Percentiles rank a stretch among this genome's conserved stretches.
Conservation (phyloP, 2,888 invertebrate species). For the Argynnis bischoffii region DNA sequence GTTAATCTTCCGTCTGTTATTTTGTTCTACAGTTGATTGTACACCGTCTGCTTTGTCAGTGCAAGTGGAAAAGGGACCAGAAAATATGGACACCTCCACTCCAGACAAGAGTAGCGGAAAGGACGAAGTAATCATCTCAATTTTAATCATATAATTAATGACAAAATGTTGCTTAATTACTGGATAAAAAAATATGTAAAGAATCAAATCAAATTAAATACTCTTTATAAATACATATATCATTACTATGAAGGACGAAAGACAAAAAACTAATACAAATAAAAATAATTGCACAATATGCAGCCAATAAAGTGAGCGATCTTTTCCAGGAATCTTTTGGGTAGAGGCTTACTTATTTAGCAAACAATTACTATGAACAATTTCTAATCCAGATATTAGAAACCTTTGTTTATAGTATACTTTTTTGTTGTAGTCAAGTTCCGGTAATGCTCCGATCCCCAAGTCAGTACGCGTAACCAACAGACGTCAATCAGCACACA, state of each 20-base stretch:
- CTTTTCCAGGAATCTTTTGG: too few relatives aligned
- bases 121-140: slow-evolving; percentile 49
- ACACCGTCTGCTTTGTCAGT: slow-evolving; percentile 41
- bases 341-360: too few relatives aligned
- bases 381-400: not conserved
- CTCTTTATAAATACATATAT: too few relatives aligned
- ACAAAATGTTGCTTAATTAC: too few relatives aligned
- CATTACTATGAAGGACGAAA: too few relatives aligned
- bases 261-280: too few relatives aligned
- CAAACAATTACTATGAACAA: too few relatives aligned
- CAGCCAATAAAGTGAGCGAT: too few relatives aligned
- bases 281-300: too few relatives aligned
- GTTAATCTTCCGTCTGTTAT: slow-evolving; percentile 52
- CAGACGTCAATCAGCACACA: slow-evolving; percentile 17
- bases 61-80: slow-evolving; percentile 45
- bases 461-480: slow-evolving; percentile 34
- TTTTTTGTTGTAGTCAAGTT: slow-evolving; percentile 27
- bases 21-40: slow-evolving; percentile 55
- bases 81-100: slow-evolving; percentile 50
- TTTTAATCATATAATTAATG: too few relatives aligned
- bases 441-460: slow-evolving; percentile 23
- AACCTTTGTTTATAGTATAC: not conserved
- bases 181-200: too few relatives aligned
- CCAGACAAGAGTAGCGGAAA: slow-evolving; percentile 43
- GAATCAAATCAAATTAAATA: too few relatives aligned